Evolutionary conservation across 2,797 vertebrate species (phyloP), one percentile per base, ranked within the genome.

Genomic region (Acanthis flammea): DNA sequence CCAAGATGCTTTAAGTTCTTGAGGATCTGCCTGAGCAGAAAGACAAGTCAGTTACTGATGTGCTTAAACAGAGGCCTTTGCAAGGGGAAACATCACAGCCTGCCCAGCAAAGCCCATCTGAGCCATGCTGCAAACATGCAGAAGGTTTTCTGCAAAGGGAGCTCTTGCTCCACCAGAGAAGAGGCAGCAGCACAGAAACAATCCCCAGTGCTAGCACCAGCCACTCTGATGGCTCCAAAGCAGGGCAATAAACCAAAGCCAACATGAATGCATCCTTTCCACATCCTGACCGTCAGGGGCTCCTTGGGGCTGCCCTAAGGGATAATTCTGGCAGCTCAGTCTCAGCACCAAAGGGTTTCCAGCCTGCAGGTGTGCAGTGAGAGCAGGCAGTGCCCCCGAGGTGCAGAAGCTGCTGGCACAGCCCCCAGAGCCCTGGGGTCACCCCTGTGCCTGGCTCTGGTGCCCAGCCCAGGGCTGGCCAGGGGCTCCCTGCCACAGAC

Each of bases 181-280:
- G 54, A 74, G 6, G 25, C 10, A 31, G 31, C 31, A 62, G 6
- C 58, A 67, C 31, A 73, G 55, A 50, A 76, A 53, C 19, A 35
- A 31, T 6, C 53, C 14, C 9, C 12, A 25, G 8, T 2, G 21
- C 39, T 1, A 11, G 16, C 37, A 61, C 0, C 0, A 77, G 33
- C 21, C 61, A 14, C 21, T 2, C 18, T 21, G 31, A 27, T 19
- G 19, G 45, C 73, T 15, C 45, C 62, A 84, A 44, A 71, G 37
- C 33, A 39, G 42, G 12, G 30, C 39, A 84, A 45, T 7, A 50
- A 75, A 25, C 28, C 21, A 30, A 65, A 84, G 15, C 8, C 9
- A 19, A 48, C 31, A 19, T 1, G 1, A 55, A 60, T 10, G 31
- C 31, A 18, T 12, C 17, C 15, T 4, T 72, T 55, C 14, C 54